Evolutionary conservation across 2,888 invertebrate species (phyloP).

Genomic region (Eudemis profundana): DNA sequence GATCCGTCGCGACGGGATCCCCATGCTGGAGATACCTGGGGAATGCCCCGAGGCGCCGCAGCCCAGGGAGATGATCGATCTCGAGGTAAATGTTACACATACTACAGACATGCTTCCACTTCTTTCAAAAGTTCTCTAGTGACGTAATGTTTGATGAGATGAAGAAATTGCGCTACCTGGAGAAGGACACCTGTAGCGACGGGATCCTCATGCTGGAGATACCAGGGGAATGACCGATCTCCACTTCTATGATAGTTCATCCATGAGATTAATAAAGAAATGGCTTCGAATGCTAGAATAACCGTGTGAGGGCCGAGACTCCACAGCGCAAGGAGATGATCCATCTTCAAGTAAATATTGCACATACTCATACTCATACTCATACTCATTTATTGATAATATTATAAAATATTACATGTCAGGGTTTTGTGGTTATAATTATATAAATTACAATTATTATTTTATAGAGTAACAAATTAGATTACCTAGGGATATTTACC

Average conservation of each 20-base stretch:
- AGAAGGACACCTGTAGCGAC: constrained; percentile 98
- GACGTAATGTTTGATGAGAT: constrained; percentile 99
- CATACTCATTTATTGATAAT: too few relatives aligned
- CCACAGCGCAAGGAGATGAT: constrained; percentile 99
- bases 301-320: too few relatives aligned
- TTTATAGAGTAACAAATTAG: too few relatives aligned
- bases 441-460: too few relatives aligned
- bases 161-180: constrained; percentile 98
- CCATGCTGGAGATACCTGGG: constrained; percentile 98
- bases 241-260: too few relatives aligned
- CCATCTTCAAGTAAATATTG: constrained; percentile 92
- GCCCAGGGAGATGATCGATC: constrained; percentile 99
- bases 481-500: too few relatives aligned
- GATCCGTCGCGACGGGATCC: constrained; percentile 97
- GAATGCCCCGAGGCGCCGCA: constrained; percentile 99
- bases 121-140: constrained; percentile 99
- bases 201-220: constrained; percentile 99
- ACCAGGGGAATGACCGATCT: constrained; percentile 94
- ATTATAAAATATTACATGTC: too few relatives aligned
- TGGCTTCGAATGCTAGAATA: too few relatives aligned
- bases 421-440: too few relatives aligned
- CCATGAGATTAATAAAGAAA: too few relatives aligned
- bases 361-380: too few relatives aligned
- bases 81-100: constrained; percentile 84
- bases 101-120: constrained; percentile 62